A percentile compares a stretch with the other conserved stretches of the same genome.
Evolutionary conservation across 2,888 invertebrate species (phyloP).

Genomic region (Agrotis ipsilon): DNA sequence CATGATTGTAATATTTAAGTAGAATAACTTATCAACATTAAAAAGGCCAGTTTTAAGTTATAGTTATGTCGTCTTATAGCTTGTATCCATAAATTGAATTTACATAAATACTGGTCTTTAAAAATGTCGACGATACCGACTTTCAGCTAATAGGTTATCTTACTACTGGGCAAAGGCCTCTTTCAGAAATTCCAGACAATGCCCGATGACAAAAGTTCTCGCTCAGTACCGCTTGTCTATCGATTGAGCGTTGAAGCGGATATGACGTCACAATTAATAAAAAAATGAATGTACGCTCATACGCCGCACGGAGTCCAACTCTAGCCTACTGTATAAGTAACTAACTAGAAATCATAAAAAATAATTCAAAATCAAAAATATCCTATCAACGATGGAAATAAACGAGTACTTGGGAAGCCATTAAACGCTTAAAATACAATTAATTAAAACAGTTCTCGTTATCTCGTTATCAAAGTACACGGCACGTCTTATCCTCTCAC

Average conservation of each 20-base stretch:
- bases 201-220: too few species aligned
- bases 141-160: not conserved
- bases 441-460: conserved; percentile 31
- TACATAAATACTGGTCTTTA: not conserved
- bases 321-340: too few species aligned
- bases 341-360: not conserved
- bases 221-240: too few species aligned
- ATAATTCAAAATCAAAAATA: not conserved
- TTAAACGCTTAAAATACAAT: conserved; percentile 29
- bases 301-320: too few species aligned
- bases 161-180: too few species aligned
- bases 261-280: too few species aligned
- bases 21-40: not conserved
- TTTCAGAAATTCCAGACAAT: too few species aligned
- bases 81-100: not conserved
- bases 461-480: conserved; percentile 22
- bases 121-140: not conserved
- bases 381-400: conserved; percentile 13
- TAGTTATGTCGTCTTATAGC: not conserved
- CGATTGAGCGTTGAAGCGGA: too few species aligned
- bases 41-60: too few species aligned
- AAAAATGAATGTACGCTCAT: too few species aligned
- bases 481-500: conserved; percentile 19
- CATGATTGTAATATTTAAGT: not conserved
- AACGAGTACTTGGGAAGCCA: conserved; percentile 20